Evolutionary conservation across 92 coral and sea anemone genomes (phyloP), one percentile per base, ranked within the genome.

Genomic region (Heteractis magnifica): DNA sequence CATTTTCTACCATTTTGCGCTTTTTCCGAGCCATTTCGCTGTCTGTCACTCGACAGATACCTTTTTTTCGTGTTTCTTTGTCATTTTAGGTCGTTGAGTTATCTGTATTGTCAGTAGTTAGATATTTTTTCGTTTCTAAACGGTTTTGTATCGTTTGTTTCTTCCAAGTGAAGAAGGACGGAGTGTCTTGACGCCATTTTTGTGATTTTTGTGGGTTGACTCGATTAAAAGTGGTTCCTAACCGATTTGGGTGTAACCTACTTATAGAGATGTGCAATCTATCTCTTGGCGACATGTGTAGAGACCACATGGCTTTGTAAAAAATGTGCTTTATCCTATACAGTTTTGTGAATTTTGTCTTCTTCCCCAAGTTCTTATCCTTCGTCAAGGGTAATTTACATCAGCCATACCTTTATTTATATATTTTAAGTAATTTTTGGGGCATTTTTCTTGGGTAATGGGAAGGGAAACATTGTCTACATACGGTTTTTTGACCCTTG

Each of bases 1-100:
- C 86, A 91, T 84, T 65, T 84, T 88, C 85, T 71, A 80, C 56
- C 65, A 81, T 91, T 91, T 88, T 85, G 51, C 74, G 91, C 94
- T 91, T 79, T 91, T 85, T 65, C 78, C 78, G 72, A 59, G 76
- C 84, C 74, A 50, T 88, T 75, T 85, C 88, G 82, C 82, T 77
- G 23, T 81, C 77, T 91, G 81, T 75, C 85, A 78, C 83, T 79
- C 81, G 82, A 82, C 84, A 52, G 76, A 82, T 70, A 86, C 82
- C 82, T 91, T 91, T 81, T 91, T 88, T 88, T 87, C 84, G 70
- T 83, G 91, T 88, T 88, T 91, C 76, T 81, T 89, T 91, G 83
- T 72, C 80, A 86, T 91, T 87, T 83, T 88, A 86, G 72, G 85
- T 76, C 73, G 79, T 78, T 72, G 68, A 76, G 80, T 82, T 79